A percentile compares a stretch with the other conserved stretches of the same genome.
Conservation (phyloP, 2,888 invertebrate genomes). For the Cordilura impudica region DNA sequence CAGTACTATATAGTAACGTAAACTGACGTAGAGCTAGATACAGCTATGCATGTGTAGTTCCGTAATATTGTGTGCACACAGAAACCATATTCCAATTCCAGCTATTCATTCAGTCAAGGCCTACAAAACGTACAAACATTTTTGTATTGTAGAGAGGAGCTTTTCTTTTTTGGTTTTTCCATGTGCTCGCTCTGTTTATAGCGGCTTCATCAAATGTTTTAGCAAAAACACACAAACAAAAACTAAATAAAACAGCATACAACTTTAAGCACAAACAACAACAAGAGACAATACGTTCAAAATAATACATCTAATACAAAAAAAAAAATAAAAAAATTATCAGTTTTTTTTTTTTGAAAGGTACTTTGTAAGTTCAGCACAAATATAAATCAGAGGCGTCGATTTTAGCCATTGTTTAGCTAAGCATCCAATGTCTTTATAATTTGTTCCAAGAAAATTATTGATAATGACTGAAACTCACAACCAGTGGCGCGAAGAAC, state of each 20-base stretch:
- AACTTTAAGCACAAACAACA: not conserved
- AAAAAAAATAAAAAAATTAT: conserved; percentile 9
- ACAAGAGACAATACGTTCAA: conserved; percentile 16
- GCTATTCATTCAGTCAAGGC: conserved; percentile 31
- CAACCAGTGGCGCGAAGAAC: too few relatives aligned
- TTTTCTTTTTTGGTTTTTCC: conserved; percentile 4
- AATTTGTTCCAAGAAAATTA: too few relatives aligned
- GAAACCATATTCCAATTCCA: conserved; percentile 20
- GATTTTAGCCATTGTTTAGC: too few relatives aligned
- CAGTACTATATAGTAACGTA: not conserved
- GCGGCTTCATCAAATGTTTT: conserved; percentile 55
- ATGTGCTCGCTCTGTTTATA: conserved; percentile 36
- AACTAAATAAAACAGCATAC: too few relatives aligned
- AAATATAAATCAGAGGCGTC: conserved; percentile 1
- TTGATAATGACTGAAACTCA: too few relatives aligned
- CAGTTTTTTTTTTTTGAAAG: not conserved
- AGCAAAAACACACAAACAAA: conserved; percentile 3
- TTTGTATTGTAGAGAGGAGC: not conserved
- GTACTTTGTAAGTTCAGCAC: not conserved
- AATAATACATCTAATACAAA: conserved; percentile 34
- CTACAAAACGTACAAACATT: conserved; percentile 26
- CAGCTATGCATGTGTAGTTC: conserved; percentile 5
- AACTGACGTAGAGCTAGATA: not conserved
- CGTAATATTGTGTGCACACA: conserved; percentile 12
- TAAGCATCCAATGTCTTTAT: too few relatives aligned